Conservation (phyloP, 2,888 invertebrate genomes). For the Aspidiotus rigidus region DNA sequence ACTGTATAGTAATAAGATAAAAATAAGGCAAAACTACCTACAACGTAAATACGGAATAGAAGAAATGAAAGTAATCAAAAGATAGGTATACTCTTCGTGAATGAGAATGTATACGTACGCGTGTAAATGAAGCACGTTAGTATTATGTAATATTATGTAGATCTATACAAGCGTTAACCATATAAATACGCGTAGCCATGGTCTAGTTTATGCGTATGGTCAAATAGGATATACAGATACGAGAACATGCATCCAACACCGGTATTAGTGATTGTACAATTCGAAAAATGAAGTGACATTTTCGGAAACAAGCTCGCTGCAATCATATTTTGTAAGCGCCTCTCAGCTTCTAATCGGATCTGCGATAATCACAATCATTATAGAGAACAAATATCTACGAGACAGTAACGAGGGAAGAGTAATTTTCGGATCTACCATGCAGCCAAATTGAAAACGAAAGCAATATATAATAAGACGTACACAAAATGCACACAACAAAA, state of each 20-base stretch:
- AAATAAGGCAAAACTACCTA: not conserved
- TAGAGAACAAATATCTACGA: not conserved
- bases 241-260: not conserved
- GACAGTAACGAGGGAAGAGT: not conserved
- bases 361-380: not conserved
- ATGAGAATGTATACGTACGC: not conserved
- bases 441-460: conserved; percentile 1
- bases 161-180: not conserved
- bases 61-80: not conserved
- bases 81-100: not conserved
- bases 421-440: not conserved
- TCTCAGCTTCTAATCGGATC: too few relatives aligned
- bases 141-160: not conserved
- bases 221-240: not conserved
- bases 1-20: too few relatives aligned
- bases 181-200: not conserved
- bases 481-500: not conserved
- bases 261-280: not conserved
- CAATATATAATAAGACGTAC: not conserved
- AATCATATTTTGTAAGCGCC: not conserved
- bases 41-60: not conserved
- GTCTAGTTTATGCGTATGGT: not conserved
- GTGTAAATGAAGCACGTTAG: too few relatives aligned
- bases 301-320: conserved; percentile 1
- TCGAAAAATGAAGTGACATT: not conserved